These are phyloP conservation scores for Sussaba pulchella DNA, from an alignment of 2,888 invertebrate genomes.

Conservation along the genomic window DNA sequence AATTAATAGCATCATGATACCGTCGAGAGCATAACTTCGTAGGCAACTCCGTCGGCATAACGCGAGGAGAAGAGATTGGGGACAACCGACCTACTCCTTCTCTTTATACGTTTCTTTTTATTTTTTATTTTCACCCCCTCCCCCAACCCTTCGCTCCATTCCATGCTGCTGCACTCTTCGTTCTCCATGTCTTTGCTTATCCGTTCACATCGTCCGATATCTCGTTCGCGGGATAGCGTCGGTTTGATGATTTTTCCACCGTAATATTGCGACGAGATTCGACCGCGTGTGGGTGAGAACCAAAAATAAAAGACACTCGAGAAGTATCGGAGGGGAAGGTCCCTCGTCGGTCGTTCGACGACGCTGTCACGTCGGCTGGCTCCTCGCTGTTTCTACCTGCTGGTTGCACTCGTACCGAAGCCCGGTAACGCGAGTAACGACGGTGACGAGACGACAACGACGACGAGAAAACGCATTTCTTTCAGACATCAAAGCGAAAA, in stretches of 20 bases:
- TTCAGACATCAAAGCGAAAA: conserved; percentile 74
- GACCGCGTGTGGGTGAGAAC: conserved; percentile 2
- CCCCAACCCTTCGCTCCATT: conserved; percentile 11
- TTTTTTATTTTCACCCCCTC: background rate
- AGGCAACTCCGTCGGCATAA: conserved; percentile 46
- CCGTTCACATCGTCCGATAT: conserved; percentile 27
- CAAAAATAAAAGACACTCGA: conserved; percentile 7
- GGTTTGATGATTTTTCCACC: conserved; percentile 54
- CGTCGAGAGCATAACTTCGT: conserved; percentile 48
- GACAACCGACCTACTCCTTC: background rate
- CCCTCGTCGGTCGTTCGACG: conserved; percentile 11
- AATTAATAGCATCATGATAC: conserved; percentile 61
- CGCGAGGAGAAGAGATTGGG: conserved; percentile 17
- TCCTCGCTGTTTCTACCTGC: conserved; percentile 11
- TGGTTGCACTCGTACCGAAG: conserved; percentile 3
- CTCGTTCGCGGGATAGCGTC: conserved; percentile 33
- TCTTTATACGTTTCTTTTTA: conserved; percentile 5
- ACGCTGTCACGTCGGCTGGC: conserved; percentile 21
- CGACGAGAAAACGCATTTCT: conserved; percentile 64
- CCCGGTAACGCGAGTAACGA: conserved; percentile 14
- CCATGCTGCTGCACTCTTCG: background rate
- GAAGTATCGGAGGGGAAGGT: background rate
- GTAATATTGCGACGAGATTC: conserved; percentile 41
- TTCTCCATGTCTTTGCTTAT: conserved; percentile 6
- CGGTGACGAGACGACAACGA: conserved; percentile 29